These are phyloP conservation scores for Heterotilapia buettikoferi DNA, from an alignment of 2,113 vertebrate genomes.

Conservation along the genomic window DNA sequence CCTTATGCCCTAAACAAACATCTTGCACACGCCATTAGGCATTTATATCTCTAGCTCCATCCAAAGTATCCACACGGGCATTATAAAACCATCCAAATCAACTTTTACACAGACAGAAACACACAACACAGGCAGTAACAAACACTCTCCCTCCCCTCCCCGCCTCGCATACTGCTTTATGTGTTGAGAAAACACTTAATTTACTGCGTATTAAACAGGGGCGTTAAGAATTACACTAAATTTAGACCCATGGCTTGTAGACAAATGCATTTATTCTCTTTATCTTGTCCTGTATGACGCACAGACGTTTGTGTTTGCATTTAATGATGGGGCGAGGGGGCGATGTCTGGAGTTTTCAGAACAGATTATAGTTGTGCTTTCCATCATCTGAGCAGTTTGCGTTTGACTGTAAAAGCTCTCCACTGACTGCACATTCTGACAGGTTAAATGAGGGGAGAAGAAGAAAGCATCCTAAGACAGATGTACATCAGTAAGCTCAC, in stretches of 20 bases:
- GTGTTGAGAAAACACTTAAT: conserved; percentile 1
- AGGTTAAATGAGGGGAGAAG: background rate
- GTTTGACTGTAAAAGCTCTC: background rate
- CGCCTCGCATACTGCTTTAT: background rate
- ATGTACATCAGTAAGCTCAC: background rate
- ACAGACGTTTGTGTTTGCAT: background rate
- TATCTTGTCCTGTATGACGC: background rate
- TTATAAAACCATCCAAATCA: conserved; percentile 1
- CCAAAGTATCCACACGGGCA: background rate
- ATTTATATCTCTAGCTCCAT: conserved; percentile 1
- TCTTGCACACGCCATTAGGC: conserved; percentile 1
- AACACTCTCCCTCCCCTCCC: background rate
- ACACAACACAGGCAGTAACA: background rate
- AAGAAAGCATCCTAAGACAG: background rate
- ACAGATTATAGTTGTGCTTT: background rate
- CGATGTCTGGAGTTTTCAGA: background rate
- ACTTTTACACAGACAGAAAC: background rate
- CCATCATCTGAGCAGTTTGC: background rate
- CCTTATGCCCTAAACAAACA: conserved; percentile 38
- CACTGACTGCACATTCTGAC: background rate
- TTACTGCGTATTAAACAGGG: background rate
- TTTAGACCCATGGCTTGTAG: background rate
- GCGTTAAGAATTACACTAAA: background rate
- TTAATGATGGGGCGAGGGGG: background rate
- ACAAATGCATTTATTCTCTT: background rate